phyloP scores from a whole-genome alignment of 2,113 vertebrate species.

The Gadus macrocephalus region DNA sequence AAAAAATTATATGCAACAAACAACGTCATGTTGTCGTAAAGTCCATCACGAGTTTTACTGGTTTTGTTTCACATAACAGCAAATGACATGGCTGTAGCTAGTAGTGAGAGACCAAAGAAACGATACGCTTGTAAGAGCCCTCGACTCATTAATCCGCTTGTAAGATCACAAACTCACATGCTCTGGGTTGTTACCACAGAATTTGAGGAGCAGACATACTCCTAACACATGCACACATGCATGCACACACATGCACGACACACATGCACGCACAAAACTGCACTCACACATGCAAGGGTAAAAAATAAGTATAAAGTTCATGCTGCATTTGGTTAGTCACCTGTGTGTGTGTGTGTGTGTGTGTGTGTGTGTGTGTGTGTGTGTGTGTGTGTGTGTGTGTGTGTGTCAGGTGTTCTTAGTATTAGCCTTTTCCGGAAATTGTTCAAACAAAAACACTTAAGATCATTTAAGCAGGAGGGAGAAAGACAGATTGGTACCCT shows the following conservation, averaged over 20 bases:
- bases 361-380: too few relatives aligned
- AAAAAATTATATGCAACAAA: not conserved
- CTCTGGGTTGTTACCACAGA: constrained; percentile 39
- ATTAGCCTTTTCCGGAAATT: too few relatives aligned
- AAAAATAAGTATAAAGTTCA: too few relatives aligned
- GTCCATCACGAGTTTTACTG: constrained; percentile 28
- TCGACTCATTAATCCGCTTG: constrained; percentile 46
- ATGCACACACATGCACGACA: too few relatives aligned
- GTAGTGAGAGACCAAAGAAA: constrained; percentile 16
- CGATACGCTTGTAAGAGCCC: constrained; percentile 23
- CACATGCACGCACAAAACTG: too few relatives aligned
- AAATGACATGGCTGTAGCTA: constrained; percentile 37
- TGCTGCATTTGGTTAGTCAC: too few relatives aligned
- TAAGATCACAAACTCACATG: constrained; percentile 49
- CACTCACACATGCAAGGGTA: too few relatives aligned
- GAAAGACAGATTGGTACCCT: not conserved
- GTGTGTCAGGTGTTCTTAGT: too few relatives aligned
- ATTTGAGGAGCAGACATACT: not conserved
- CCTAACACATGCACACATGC: too few relatives aligned
- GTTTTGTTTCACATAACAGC: constrained; percentile 8
- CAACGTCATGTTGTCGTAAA: not conserved
- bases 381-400: too few relatives aligned
- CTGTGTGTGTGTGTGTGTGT: too few relatives aligned
- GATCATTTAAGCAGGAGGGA: too few relatives aligned
- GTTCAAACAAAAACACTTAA: not conserved